A percentile compares a stretch with the other conserved stretches of the same genome.
Conservation (phyloP, 2,113 vertebrate species). For the Cryptotis parvus region DNA sequence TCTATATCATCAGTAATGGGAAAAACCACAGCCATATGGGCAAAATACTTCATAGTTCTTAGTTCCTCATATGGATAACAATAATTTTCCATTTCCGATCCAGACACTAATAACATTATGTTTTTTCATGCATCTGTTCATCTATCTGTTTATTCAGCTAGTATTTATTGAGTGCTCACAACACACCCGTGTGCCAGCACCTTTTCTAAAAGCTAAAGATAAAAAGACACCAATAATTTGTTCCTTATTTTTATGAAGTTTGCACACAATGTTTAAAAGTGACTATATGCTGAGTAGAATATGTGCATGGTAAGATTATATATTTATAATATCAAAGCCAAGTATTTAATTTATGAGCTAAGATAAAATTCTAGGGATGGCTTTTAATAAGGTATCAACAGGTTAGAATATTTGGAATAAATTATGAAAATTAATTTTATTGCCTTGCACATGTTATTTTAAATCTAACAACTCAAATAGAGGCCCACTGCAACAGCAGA, state of each 20-base stretch:
- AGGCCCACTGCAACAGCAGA: background rate
- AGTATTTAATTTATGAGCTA: background rate
- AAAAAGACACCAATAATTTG: background rate
- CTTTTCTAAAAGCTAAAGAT: background rate
- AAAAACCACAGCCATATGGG: background rate
- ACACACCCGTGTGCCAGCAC: background rate
- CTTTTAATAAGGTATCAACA: constrained; percentile 6
- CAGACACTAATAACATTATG: background rate
- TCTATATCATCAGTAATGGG: background rate
- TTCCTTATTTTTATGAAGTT: background rate
- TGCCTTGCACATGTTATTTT: background rate
- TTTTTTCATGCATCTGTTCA: background rate
- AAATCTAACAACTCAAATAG: background rate
- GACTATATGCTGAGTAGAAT: background rate
- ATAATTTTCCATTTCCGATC: background rate
- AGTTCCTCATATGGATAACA: background rate
- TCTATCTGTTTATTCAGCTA: background rate
- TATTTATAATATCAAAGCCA: background rate
- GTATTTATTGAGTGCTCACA: background rate
- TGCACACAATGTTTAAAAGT: background rate
- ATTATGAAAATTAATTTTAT: background rate
- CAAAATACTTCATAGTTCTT: background rate
- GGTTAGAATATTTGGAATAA: background rate
- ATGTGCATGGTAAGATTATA: background rate
- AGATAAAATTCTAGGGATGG: background rate